A percentile compares a stretch with the other conserved stretches of the same genome.
These are phyloP conservation scores for Anthophora plumipes DNA, from an alignment of 2,888 invertebrate genomes.

Conservation along the genomic window DNA sequence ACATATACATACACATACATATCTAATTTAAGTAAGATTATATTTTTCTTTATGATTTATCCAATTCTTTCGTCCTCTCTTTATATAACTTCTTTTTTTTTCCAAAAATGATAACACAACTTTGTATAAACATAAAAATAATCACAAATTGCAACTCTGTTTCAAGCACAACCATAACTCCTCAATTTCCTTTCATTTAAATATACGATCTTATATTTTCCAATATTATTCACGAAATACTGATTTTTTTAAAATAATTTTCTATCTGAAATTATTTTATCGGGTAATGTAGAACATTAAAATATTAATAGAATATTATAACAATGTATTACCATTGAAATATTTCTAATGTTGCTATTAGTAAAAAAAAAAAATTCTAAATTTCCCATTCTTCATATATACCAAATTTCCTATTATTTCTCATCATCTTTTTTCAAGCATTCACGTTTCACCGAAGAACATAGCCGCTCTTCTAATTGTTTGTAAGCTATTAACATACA, in stretches of 20 bases:
- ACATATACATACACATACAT: too few relatives aligned
- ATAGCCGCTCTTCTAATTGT: neutral
- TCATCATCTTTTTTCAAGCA: neutral
- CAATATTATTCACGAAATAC: neutral
- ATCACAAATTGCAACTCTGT: neutral
- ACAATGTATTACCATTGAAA: too few relatives aligned
- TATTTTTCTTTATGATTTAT: neutral
- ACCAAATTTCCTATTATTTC: neutral
- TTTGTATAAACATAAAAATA: conserved; percentile 15
- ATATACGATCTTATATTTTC: neutral
- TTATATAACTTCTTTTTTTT: conserved; percentile 9
- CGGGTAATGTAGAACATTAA: too few relatives aligned
- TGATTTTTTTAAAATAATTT: neutral
- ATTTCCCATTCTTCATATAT: too few relatives aligned
- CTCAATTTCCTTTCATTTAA: neutral
- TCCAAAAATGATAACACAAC: neutral
- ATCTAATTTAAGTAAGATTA: neutral
- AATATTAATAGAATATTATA: too few relatives aligned
- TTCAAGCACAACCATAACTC: neutral
- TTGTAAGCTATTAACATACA: conserved; percentile 1
- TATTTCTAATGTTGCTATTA: neutral
- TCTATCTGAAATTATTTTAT: too few relatives aligned
- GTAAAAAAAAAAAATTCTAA: neutral
- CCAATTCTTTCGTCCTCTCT: neutral
- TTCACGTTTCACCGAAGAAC: neutral